Evolutionary conservation across 2,888 invertebrate species (phyloP), one percentile per base, ranked within the genome.

Genomic region (Eurois occulta): DNA sequence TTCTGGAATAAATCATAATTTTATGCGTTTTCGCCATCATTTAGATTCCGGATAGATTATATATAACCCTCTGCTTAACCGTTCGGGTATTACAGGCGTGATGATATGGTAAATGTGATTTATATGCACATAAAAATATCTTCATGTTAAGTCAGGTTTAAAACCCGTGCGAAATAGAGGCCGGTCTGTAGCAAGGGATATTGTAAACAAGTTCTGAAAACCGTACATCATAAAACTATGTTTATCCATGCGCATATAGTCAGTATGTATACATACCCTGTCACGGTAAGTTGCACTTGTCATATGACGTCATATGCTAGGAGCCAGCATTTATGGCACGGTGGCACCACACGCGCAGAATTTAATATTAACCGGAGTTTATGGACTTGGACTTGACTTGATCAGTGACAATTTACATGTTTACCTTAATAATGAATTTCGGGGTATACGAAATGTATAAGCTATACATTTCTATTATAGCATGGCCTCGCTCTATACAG

Each of bases 361-460:
- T 85, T 68, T 62, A 68, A 73, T 82, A 86, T 70, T 28, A 68
- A 48, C 41, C 41, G 1, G 2, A n/a, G 35, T 2, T 66, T 78
- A 43, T 28, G 4, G 16, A 41, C 1, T 38, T 55, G 43, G 21
- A 38, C 11, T 46, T 62, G 32, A n/a, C n/a, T n/a, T n/a, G n/a
- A n/a, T 21, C 10, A 21, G 52, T 46, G 46, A 67, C 58, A 38
- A n/a, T 74, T 72, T 77, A 48, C 55, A 72, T 70, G 72, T 77
- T 77, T 52, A 65, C 24, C 1, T 38, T 60, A 8, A 13, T 24
- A n/a, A 35, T 58, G 46, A 62, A 43, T 10, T 73, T 24, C 2
- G 2, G 13, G 32, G 1, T 46, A 6, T 41, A n/a, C n/a, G 13
- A 43, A 70, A 64, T 35, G n/a, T n/a, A n/a, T n/a, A 55, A 55